A percentile compares a stretch with the other conserved stretches of the same genome.
Evolutionary conservation across 2,888 invertebrate species (phyloP).

Genomic region (Lochmaea capreae): DNA sequence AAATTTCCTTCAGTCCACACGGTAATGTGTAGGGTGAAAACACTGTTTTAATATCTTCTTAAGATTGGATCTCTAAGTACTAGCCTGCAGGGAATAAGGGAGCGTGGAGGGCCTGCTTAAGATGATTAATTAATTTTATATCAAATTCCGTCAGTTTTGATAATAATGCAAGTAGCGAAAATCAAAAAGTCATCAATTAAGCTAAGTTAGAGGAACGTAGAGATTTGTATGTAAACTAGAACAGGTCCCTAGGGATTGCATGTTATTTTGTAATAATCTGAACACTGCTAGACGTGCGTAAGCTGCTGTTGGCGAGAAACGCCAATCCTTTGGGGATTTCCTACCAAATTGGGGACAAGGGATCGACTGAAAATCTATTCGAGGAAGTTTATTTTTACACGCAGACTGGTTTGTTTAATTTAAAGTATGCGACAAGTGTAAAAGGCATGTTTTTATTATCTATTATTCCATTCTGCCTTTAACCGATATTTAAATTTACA

Average conservation of each 20-base stretch:
- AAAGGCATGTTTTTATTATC: not conserved
- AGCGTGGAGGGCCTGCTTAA: too few species aligned
- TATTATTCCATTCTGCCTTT: too few species aligned
- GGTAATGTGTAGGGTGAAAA: too few species aligned
- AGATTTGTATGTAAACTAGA: slow-evolving; percentile 36
- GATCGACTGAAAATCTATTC: not conserved
- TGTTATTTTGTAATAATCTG: slow-evolving; percentile 42
- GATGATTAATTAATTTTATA: too few species aligned
- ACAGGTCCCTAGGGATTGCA: slow-evolving; percentile 35
- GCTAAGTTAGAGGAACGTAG: slow-evolving; percentile 22
- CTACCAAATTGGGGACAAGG: slow-evolving; percentile 10
- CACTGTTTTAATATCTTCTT: too few species aligned
- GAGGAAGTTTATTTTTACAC: not conserved
- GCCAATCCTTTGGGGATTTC: slow-evolving; percentile 19
- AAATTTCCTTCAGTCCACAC: too few species aligned
- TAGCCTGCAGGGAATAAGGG: too few species aligned
- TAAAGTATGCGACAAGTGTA: not conserved
- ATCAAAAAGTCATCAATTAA: slow-evolving; percentile 8
- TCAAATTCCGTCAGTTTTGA: slow-evolving; percentile 8
- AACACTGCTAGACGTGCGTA: slow-evolving; percentile 34
- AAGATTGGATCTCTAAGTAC: too few species aligned
- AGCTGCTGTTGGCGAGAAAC: slow-evolving; percentile 17
- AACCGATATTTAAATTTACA: too few species aligned
- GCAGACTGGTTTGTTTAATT: not conserved
- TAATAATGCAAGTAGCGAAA: slow-evolving; percentile 9